Evolutionary conservation across 2,113 vertebrate species (phyloP).

Genomic region (Malurus alboscapulatus): DNA sequence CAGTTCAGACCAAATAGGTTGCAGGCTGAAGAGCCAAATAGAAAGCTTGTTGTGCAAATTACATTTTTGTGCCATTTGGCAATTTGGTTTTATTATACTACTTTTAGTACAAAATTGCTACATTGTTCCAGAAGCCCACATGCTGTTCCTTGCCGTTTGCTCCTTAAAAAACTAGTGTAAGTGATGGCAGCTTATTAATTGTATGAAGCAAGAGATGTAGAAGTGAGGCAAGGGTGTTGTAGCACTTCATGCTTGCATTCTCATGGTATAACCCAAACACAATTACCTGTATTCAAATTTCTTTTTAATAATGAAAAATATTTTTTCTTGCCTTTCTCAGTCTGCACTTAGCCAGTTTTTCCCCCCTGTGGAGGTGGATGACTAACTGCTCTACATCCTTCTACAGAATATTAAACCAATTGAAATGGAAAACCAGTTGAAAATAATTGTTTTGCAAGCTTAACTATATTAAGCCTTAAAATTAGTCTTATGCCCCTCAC

Average conservation of each 20-base stretch:
- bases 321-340: neutral
- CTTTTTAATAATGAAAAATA: neutral
- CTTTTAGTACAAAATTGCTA: conserved; percentile 27
- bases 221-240: neutral
- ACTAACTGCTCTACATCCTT: conserved; percentile 10
- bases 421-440: neutral
- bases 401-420: neutral
- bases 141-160: neutral
- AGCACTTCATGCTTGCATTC: neutral
- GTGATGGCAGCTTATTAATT: neutral
- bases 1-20: neutral
- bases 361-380: conserved; percentile 35
- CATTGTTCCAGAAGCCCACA: conserved; percentile 10
- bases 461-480: neutral
- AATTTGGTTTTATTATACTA: conserved; percentile 13
- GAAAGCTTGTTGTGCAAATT: neutral
- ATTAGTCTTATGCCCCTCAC: neutral
- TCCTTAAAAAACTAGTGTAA: neutral
- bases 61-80: neutral
- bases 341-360: neutral
- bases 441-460: neutral
- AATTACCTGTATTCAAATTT: neutral
- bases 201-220: neutral
- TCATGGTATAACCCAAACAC: neutral
- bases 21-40: neutral